Evolutionary conservation across 2,797 vertebrate genomes (phyloP).

Genomic region (Loriculus beryllinus): DNA sequence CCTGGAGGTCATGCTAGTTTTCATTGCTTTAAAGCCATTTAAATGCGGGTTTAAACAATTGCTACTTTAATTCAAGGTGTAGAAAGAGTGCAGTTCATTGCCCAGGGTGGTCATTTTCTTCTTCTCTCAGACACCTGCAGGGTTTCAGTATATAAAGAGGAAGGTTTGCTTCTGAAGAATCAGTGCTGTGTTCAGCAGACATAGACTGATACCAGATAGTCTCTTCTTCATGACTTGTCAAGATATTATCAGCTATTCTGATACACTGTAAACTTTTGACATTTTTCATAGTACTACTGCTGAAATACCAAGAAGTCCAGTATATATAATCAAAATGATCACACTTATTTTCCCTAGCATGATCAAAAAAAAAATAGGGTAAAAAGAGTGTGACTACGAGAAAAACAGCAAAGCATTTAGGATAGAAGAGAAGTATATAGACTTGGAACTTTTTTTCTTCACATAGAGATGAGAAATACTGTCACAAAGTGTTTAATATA

Average conservation of each 20-base stretch:
- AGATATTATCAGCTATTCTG: background rate
- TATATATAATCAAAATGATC: background rate
- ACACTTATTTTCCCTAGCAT: background rate
- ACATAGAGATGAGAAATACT: background rate
- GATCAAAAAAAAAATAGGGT: background rate
- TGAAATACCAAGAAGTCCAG: background rate
- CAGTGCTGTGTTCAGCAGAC: background rate
- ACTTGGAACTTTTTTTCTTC: background rate
- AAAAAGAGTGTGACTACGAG: background rate
- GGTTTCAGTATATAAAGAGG: background rate
- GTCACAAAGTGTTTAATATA: background rate
- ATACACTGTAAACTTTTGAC: background rate
- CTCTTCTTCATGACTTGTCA: background rate
- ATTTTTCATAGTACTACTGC: background rate
- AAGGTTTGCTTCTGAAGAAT: background rate
- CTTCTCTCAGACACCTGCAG: background rate
- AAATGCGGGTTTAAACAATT: slow-evolving; percentile 6
- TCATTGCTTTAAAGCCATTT: background rate
- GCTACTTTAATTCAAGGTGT: background rate
- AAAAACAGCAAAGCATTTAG: background rate
- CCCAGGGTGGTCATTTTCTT: background rate
- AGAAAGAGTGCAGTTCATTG: background rate
- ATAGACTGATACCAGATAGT: background rate
- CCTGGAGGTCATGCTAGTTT: background rate
- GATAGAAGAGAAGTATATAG: background rate